phyloP scores from a whole-genome alignment of 2,113 vertebrate genomes.

The Sinocyclocheilus grahami region DNA sequence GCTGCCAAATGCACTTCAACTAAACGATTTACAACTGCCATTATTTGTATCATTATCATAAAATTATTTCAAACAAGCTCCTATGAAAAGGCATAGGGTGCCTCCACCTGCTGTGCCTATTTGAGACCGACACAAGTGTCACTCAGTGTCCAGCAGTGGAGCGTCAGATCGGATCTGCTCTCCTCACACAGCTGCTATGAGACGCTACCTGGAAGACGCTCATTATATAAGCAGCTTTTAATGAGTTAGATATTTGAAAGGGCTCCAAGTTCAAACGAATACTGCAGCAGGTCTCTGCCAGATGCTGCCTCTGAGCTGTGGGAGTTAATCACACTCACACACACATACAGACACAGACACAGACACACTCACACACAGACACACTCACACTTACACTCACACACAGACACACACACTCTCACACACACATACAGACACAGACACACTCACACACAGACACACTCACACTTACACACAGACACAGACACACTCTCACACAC shows the following conservation, averaged over 20 bases:
- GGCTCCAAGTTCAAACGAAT: slow-evolving; percentile 75
- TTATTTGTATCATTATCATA: not conserved
- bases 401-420: not conserved
- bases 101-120: not conserved
- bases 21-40: not conserved
- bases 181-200: not conserved
- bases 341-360: slow-evolving; percentile 42
- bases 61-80: too few relatives aligned
- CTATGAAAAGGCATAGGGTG: too few relatives aligned
- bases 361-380: slow-evolving; percentile 33
- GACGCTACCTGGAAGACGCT: not conserved
- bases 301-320: slow-evolving; percentile 51
- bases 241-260: slow-evolving; percentile 72
- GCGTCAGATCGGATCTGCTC: not conserved
- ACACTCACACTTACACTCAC: slow-evolving; percentile 36
- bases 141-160: not conserved
- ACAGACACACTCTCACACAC: slow-evolving; percentile 14
- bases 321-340: slow-evolving; percentile 68
- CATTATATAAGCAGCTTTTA: slow-evolving; percentile 78
- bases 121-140: not conserved
- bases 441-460: slow-evolving; percentile 30
- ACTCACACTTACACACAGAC: slow-evolving; percentile 11
- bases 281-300: slow-evolving; percentile 62
- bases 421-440: too few relatives aligned
- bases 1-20: not conserved